Conservation (phyloP, 2,888 invertebrate species). For the Eupithecia abbreviata region DNA sequence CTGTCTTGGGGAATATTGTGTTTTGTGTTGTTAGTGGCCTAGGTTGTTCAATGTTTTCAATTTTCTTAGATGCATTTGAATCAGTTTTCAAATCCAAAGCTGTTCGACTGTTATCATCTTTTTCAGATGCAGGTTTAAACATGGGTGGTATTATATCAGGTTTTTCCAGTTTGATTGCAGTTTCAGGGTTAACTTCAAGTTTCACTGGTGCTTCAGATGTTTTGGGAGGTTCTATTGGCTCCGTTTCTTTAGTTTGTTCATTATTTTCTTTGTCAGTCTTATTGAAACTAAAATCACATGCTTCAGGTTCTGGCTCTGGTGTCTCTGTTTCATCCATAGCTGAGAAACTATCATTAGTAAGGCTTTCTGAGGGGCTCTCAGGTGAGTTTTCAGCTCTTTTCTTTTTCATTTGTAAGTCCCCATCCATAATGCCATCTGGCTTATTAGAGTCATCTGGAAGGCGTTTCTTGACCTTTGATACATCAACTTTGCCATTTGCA, state of each 20-base stretch:
- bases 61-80: slow-evolving; percentile 57
- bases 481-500: slow-evolving; percentile 79
- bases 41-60: slow-evolving; percentile 62
- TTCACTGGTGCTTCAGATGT: slow-evolving; percentile 69
- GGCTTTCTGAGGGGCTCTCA: slow-evolving; percentile 92
- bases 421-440: slow-evolving; percentile 83
- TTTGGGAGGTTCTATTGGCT: slow-evolving; percentile 60
- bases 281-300: slow-evolving; percentile 78
- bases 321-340: slow-evolving; percentile 88
- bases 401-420: slow-evolving; percentile 85
- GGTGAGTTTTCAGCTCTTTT: slow-evolving; percentile 81
- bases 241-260: slow-evolving; percentile 71
- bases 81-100: slow-evolving; percentile 76
- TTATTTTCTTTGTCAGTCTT: slow-evolving; percentile 73
- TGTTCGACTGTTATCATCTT: slow-evolving; percentile 64
- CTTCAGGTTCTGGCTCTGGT: slow-evolving; percentile 78
- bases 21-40: slow-evolving; percentile 61
- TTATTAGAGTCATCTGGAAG: slow-evolving; percentile 83
- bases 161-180: slow-evolving; percentile 70
- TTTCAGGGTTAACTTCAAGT: slow-evolving; percentile 65
- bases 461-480: slow-evolving; percentile 84
- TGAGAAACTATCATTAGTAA: slow-evolving; percentile 93
- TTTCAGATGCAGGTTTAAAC: slow-evolving; percentile 65
- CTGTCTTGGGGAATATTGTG: slow-evolving; percentile 82
- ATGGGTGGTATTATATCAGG: slow-evolving; percentile 62